These are phyloP conservation scores for Aphelenchoides besseyi DNA, from an alignment of 1,140 invertebrate genomes.

Conservation along the genomic window DNA sequence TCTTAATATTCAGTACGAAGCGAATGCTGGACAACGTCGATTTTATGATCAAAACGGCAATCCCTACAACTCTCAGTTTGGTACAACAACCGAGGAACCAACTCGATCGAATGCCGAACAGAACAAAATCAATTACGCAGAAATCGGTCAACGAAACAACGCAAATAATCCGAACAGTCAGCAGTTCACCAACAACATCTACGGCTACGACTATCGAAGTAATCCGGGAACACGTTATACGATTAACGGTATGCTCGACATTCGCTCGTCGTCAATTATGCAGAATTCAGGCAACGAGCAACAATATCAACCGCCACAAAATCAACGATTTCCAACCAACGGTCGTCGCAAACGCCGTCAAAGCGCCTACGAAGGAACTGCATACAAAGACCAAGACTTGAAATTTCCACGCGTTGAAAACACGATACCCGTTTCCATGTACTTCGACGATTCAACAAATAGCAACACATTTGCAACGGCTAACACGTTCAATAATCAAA, in stretches of 20 bases:
- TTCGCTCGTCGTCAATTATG: not conserved
- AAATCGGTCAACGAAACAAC: slow-evolving; percentile 21
- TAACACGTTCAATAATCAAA: slow-evolving; percentile 23
- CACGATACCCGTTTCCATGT: not conserved
- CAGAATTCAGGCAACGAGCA: slow-evolving; percentile 11
- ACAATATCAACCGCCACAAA: slow-evolving; percentile 23
- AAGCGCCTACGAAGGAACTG: slow-evolving; percentile 11
- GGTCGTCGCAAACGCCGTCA: not conserved
- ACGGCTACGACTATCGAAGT: slow-evolving; percentile 36
- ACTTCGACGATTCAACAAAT: not conserved
- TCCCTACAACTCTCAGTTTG: not conserved
- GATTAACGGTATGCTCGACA: slow-evolving; percentile 15
- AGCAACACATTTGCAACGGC: not conserved
- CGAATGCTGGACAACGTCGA: slow-evolving; percentile 24
- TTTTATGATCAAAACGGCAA: slow-evolving; percentile 23
- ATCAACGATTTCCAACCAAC: not conserved
- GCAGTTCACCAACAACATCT: slow-evolving; percentile 38
- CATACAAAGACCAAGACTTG: slow-evolving; percentile 17
- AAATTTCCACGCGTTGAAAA: slow-evolving; percentile 17
- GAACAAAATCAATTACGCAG: slow-evolving; percentile 32
- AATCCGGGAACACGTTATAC: slow-evolving; percentile 25
- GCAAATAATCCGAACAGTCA: slow-evolving; percentile 15
- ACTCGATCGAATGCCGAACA: slow-evolving; percentile 33
- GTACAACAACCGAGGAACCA: slow-evolving; percentile 28
- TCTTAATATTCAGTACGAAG: not conserved